Evolutionary conservation across 2,888 invertebrate genomes (phyloP).

Genomic region (Chromoteleia sp.): DNA sequence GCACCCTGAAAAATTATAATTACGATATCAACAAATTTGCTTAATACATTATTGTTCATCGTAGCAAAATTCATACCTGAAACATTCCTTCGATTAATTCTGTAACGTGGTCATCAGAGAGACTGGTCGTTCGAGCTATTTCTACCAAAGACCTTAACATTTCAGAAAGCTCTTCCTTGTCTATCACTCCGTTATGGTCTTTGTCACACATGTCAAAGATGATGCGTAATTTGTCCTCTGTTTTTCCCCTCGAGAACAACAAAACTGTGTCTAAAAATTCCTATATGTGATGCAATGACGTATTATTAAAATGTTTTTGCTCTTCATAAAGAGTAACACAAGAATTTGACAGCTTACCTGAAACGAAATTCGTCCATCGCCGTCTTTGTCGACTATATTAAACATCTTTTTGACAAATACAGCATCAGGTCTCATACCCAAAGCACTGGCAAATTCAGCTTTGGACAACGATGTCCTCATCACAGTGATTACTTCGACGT

Average conservation of each 20-base stretch:
- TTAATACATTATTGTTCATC: not conserved
- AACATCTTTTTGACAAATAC: conserved; percentile 99
- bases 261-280: conserved; percentile 98
- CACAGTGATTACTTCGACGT: conserved; percentile 94
- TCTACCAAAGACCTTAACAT: conserved; percentile 97
- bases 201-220: conserved; percentile 99
- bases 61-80: conserved; percentile 85
- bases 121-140: conserved; percentile 95
- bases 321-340: too few relatives aligned
- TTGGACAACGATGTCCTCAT: conserved; percentile 97
- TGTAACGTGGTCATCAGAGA: conserved; percentile 95
- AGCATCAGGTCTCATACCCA: conserved; percentile 97
- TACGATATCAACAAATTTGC: not conserved
- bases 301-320: too few relatives aligned
- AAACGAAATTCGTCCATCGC: conserved; percentile 97
- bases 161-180: conserved; percentile 96
- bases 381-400: conserved; percentile 97
- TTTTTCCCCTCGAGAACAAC: conserved; percentile 95
- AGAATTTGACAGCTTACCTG: conserved; percentile 87
- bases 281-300: conserved; percentile 78
- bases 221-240: conserved; percentile 96
- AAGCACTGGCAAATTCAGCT: conserved; percentile 96
- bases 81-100: conserved; percentile 98
- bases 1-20: conserved; percentile 88
- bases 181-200: conserved; percentile 96